Base-by-base conservation (phyloP, 2,888 invertebrate genomes). In the Erannis defoliaria region DNA sequence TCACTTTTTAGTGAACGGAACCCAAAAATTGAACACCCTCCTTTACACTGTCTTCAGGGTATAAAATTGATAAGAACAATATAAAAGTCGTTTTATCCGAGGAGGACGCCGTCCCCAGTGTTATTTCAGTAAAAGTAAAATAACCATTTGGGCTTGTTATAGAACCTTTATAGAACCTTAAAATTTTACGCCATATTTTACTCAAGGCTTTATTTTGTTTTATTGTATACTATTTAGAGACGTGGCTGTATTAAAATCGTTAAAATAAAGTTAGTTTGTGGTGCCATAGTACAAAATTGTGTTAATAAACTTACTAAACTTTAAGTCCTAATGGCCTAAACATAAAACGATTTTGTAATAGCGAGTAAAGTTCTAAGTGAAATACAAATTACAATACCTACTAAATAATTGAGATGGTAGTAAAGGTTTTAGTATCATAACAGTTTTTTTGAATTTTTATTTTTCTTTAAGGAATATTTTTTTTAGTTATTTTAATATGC, bases 61-160 rank as follows among this genome's bases (percentile, higher is more conserved):
- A 78, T 76, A 74, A 77, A 76, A 72, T 74, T 78, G 78, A 80
- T 78, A 78, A 78, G 79, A 66, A 58, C 67, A 68, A 66, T 73
- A 74, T 73, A 48, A 66, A 63, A 57, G 46, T 50, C 48, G 48
- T 64, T 63, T 51, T 56, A 59, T 62, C 58, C 40, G 43, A 58
- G 58, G 43, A 58, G 58, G 51, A 61, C 38, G 19, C 45, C 62
- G 64, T 59, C 55, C 62, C 43, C 37, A 55, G 33, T 48, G 49
- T 53, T 51, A 58, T 62, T 57, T 49, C 59, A 54, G 55, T 66
- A 62, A 68, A 64, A 69, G 64, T 66, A 62, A 67, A 64, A 65
- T 48, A 55, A 33, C 51, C 62, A 49, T 64, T 60, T 18, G 38
- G 50, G 55, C 53, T 59, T 63, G 55, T 66, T 64, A 62, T 50